Evolutionary conservation across 2,797 vertebrate species (phyloP), one percentile per base, ranked within the genome.

Genomic region (Trichosurus vulpecula): DNA sequence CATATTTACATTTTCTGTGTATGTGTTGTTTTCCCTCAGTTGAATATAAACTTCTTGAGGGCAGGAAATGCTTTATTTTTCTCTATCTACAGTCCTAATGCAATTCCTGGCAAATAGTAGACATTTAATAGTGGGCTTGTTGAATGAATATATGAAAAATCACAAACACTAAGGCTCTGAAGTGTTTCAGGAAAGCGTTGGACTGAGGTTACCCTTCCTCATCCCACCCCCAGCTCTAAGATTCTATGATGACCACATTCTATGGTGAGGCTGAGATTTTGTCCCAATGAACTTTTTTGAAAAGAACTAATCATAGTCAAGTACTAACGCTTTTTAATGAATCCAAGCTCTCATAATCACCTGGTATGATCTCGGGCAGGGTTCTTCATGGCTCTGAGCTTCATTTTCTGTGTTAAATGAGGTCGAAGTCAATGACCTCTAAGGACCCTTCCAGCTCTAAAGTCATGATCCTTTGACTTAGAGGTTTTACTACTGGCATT

Each of bases 101-200:
- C 22, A 12, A n/a, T 11, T 52, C 74, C 91, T 29, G n/a, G 35
- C 92, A 41, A 5, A 3, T 6, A 53, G 27, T 13, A 47, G 8
- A 25, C 14, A 4, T 14, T 54, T 30, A 0, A 0, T 10, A 0
- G 4, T 13, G 9, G 52, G 4, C 91, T 55, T 52, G 12, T 12
- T 52, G 56, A 92, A 47, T 13, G 66, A 92, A 22, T 9, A 29
- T 58, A 54, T 25, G 35, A 91, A 66, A 81, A 47, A 47, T 81
- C 2, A 81, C 74, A 81, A 47, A 81, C 47, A 81, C 22, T 22
- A 47, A 47, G 19, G 19, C 25, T 81, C 41, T 81, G 41, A 81
- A 47, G n/a, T 81, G 66, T 8, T 81, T 81, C 9, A 81, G 19
- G 6, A 81, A 47, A 41, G 41, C 81, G 3, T 81, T 81, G n/a